Evolutionary conservation across 2,113 vertebrate species (phyloP), one percentile per base, ranked within the genome.

Genomic region (Andinoacara biseriatus): DNA sequence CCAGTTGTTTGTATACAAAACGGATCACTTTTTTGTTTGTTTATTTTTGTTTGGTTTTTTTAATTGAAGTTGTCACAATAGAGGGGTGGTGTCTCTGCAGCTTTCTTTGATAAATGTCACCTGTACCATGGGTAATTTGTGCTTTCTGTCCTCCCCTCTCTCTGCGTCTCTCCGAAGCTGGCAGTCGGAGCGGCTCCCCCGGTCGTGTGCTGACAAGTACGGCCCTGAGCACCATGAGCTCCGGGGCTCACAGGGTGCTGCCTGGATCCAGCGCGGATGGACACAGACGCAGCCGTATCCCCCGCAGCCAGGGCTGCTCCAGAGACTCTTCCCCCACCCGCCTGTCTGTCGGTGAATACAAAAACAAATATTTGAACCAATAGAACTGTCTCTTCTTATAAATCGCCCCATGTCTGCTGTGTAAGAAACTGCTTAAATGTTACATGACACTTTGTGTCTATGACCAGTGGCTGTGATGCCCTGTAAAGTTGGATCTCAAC

Each of bases 271-370:
- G 69, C 0, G 84, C 83, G 18, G 89, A 94, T 10, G 95, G 95
- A 17, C 97, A 97, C 74, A 96, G 98, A 29, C 95, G 97, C 78
- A 99, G 98, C 95, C 97, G 98, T 90, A 99, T 99, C 85, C 98
- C 98, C 1, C 96, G 98, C 81, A 99, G 98, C 92, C 98, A 99
- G 93, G 98, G 98, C 61, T 99, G 98, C 91, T 99, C 98, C 90
- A 95, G 98, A 87, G 98, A 99, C 93, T 97, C 97, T 1, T 99
- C 98, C 84, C 98, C 98, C 24, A 99, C 98, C 4, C 96, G 98
- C 24, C 83, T 99, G 56, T 98, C 97, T 83, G 97, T 99, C 81
- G 98, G 98, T 99, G 95, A 97, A 97, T 49, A 52, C 13, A 3
- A 31, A 3, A 29, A 60, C 18, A 9, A 6, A 33, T 26, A 10